Evolutionary conservation across 2,113 vertebrate species (phyloP), one percentile per base, ranked within the genome.

Genomic region (Gadus chalcogrammus): DNA sequence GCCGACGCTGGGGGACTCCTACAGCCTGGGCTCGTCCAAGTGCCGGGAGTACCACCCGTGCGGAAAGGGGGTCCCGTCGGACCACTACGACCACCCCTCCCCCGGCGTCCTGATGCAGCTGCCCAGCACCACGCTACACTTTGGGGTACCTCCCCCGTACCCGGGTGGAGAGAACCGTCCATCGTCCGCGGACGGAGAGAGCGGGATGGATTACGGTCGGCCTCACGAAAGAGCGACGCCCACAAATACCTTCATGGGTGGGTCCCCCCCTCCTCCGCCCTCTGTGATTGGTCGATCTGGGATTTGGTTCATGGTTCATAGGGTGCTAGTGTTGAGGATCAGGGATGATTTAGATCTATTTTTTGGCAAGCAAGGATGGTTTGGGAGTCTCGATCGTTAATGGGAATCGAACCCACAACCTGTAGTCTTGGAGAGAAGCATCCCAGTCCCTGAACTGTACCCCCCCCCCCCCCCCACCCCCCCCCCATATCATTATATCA

Each of bases 171-270:
- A 69, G 12, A 93, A 94, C 76, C 89, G 81, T 56, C 81, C 58
- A 48, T 81, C 65, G 17, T 24, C 83, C 67, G 35, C 76, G 64
- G 90, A 93, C 69, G 89, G 82, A 11, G 91, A 88, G 28, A 70
- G 87, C 1, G 72, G 6, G 15, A 75, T 55, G 27, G 91, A 93
- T 71, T 90, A 89, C 0, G 88, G 86, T 31, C 84, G 79, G 68
- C 81, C 80, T 68, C 86, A 84, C 1, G 93, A 95, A 24, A 76
- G 82, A 15, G 73, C 81, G 1, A 71, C 82, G 8, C 78, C 83
- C 4, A 77, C 76, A 61, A 92, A 82, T 81, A 91, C 92, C 71
- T 97, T 95, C 84, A 91, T 98, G 94, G 94, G 96, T 99, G 91
- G 61, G 94, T 90, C 9, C 1, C 20, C 48, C 67, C 4, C 42